Evolutionary conservation across 1,140 invertebrate genomes (phyloP).

Genomic region (Galleria mellonella): DNA sequence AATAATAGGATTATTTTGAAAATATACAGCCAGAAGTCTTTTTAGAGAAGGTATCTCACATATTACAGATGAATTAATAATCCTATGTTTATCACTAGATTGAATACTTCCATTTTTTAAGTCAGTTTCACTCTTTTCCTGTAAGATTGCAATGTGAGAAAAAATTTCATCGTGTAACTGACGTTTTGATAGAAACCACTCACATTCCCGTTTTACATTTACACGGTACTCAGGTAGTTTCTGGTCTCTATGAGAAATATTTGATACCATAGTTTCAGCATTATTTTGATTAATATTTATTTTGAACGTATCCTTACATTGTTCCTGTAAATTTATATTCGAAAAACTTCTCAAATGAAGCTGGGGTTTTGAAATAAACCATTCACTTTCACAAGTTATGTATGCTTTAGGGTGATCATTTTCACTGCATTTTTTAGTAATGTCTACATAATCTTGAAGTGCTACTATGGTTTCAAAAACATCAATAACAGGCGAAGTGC

Average conservation of each 20-base stretch:
- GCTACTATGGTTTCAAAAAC: conserved; percentile 20
- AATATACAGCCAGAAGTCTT: conserved; percentile 1
- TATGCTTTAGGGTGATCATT: background rate
- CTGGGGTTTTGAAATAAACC: conserved; percentile 27
- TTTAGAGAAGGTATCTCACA: conserved; percentile 7
- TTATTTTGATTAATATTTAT: no score
- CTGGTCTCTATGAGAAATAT: no score
- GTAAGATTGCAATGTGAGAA: no score
- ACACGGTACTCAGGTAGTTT: no score
- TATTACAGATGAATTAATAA: background rate
- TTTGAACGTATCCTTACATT: no score
- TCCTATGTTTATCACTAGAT: no score
- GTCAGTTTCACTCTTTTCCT: no score
- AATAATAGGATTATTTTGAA: conserved; percentile 2
- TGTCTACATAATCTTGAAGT: background rate
- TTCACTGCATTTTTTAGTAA: no score
- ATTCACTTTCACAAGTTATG: conserved; percentile 22
- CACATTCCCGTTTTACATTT: no score
- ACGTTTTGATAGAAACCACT: background rate
- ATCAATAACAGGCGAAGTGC: conserved; percentile 23
- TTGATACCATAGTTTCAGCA: no score
- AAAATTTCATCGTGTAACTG: background rate
- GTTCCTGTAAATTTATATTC: no score
- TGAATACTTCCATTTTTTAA: no score
- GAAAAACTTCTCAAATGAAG: background rate